Conservation (phyloP, 2,888 invertebrate genomes). For the Marasmarcha lunaedactyla region DNA sequence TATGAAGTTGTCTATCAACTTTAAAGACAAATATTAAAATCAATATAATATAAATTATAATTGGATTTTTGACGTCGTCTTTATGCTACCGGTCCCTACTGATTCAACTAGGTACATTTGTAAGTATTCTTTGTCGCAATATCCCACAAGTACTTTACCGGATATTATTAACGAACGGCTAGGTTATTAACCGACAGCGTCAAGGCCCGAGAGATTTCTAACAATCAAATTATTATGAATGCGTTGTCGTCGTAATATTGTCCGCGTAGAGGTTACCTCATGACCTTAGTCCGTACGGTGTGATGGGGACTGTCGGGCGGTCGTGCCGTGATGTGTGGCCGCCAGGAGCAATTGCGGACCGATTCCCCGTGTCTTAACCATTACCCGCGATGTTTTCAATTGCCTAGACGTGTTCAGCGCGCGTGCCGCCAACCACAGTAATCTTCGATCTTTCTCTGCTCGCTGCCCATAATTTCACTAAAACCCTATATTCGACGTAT, state of each 20-base stretch:
- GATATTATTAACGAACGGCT: constrained; percentile 45
- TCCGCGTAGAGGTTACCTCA: neutral
- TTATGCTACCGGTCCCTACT: neutral
- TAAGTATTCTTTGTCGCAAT: constrained; percentile 32
- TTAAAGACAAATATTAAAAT: neutral
- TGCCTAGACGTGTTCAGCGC: constrained; percentile 46
- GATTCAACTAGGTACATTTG: neutral
- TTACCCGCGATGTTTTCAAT: constrained; percentile 60
- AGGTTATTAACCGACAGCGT: constrained; percentile 49
- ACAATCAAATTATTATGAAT: constrained; percentile 24
- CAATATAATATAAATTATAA: too few species aligned
- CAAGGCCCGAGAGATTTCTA: constrained; percentile 34
- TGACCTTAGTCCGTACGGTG: neutral
- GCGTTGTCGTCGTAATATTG: constrained; percentile 2
- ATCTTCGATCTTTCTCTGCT: constrained; percentile 23
- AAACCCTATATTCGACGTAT: constrained; percentile 44
- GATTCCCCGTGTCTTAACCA: constrained; percentile 50
- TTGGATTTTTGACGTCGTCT: neutral
- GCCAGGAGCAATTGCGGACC: constrained; percentile 49
- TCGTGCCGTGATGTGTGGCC: constrained; percentile 39
- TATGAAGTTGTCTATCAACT: too few species aligned
- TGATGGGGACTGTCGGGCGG: constrained; percentile 9
- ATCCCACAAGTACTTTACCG: constrained; percentile 51
- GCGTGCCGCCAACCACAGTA: constrained; percentile 52
- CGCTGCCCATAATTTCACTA: constrained; percentile 44